These are phyloP conservation scores for Paedocypris sp. DNA, from an alignment of 2,113 vertebrate species.

Conservation along the genomic window DNA sequence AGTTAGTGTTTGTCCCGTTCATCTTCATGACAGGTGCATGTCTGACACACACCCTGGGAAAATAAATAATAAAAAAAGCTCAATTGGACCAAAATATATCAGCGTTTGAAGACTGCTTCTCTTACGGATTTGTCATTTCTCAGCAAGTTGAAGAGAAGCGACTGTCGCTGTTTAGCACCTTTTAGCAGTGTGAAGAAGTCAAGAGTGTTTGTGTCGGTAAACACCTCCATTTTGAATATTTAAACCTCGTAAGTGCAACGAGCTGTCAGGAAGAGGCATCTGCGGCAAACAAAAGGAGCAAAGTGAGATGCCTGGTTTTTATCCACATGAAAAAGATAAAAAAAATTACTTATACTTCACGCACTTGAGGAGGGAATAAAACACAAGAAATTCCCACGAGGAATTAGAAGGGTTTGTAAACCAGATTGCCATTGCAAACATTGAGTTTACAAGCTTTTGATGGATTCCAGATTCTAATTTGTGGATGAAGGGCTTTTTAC, in stretches of 20 bases:
- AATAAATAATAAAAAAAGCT: too few relatives aligned
- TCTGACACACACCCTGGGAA: too few relatives aligned
- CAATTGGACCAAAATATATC: too few relatives aligned
- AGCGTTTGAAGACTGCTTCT: conserved; percentile 43
- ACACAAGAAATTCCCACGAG: conserved; percentile 16
- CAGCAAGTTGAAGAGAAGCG: conserved; percentile 53
- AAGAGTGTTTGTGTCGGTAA: conserved; percentile 43
- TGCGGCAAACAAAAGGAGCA: conserved; percentile 32
- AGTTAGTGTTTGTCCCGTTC: too few relatives aligned
- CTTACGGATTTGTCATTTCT: conserved; percentile 45
- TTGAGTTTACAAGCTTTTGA: conserved; percentile 28
- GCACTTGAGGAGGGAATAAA: conserved; percentile 32
- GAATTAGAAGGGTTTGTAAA: conserved; percentile 30
- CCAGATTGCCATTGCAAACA: conserved; percentile 28
- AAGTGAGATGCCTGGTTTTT: conserved; percentile 39
- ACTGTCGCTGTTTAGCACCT: conserved; percentile 56
- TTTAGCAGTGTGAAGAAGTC: conserved; percentile 44
- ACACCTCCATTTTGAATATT: conserved; percentile 49
- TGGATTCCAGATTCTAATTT: conserved; percentile 40
- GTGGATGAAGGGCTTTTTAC: conserved; percentile 21
- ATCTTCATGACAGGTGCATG: too few relatives aligned
- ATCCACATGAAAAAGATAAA: conserved; percentile 28
- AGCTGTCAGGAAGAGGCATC: conserved; percentile 39
- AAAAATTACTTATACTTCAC: conserved; percentile 26
- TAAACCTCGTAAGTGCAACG: conserved; percentile 41